Conservation (phyloP, 2,888 invertebrate genomes). For the Acleris literana region DNA sequence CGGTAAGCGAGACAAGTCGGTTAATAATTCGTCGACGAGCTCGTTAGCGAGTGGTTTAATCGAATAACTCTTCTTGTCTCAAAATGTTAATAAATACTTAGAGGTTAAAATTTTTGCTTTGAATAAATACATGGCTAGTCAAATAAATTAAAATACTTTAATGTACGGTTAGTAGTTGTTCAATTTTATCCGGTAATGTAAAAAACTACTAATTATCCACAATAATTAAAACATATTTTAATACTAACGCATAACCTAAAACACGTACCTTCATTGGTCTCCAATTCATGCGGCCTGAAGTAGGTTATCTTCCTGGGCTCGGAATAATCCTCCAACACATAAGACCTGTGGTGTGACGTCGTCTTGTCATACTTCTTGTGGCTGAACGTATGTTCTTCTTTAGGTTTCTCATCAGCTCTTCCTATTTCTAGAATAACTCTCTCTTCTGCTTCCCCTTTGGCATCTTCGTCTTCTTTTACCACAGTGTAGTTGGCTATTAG, state of each 20-base stretch:
- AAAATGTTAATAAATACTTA: no score
- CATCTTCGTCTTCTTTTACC: slow-evolving; percentile 67
- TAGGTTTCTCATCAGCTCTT: slow-evolving; percentile 72
- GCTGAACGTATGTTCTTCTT: slow-evolving; percentile 74
- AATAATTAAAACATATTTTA: no score
- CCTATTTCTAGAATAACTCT: slow-evolving; percentile 80
- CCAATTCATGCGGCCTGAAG: slow-evolving; percentile 71
- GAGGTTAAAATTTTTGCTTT: no score
- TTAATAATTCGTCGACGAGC: no score
- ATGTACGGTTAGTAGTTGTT: no score
- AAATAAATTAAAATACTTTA: no score
- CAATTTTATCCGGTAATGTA: no score
- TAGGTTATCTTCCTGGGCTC: slow-evolving; percentile 66
- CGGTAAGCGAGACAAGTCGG: no score
- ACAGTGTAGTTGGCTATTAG: slow-evolving; percentile 71
- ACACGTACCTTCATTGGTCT: slow-evolving; percentile 60
- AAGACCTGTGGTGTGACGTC: slow-evolving; percentile 75
- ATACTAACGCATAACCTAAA: neutral
- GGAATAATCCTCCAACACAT: slow-evolving; percentile 71
- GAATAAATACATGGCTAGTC: no score
- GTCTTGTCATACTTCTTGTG: slow-evolving; percentile 82
- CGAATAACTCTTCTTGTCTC: no score
- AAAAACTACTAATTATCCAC: no score
- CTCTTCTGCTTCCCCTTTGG: slow-evolving; percentile 68
- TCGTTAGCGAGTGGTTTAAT: no score